phyloP scores from a whole-genome alignment of 2,797 vertebrate species.

The Chanos chanos region DNA sequence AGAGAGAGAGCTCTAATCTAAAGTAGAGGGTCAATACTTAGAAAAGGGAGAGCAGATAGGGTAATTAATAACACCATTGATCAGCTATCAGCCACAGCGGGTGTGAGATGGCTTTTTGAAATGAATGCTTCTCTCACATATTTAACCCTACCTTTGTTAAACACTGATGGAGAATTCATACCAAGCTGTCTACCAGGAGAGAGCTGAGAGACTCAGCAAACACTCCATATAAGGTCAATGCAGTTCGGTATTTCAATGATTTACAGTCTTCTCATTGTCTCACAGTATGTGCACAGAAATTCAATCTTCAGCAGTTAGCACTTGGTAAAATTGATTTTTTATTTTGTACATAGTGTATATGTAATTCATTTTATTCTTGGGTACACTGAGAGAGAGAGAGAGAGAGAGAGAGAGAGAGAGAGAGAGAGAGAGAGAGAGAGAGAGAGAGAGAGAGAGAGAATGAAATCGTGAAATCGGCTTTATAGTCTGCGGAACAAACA shows the following conservation, averaged over 20 bases:
- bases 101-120: conserved; percentile 52
- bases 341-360: conserved; percentile 43
- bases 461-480: conserved; percentile 57
- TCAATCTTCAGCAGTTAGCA: conserved; percentile 60
- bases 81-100: conserved; percentile 54
- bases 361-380: conserved; percentile 9
- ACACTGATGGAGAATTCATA: conserved; percentile 57
- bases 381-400: too few species aligned
- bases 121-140: conserved; percentile 54
- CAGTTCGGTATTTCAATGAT: conserved; percentile 50
- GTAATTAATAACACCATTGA: conserved; percentile 68
- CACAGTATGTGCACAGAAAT: conserved; percentile 44
- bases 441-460: conserved; percentile 42
- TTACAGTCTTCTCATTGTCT: conserved; percentile 64
- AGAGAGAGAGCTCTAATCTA: neutral
- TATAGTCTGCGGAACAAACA: conserved; percentile 57
- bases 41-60: conserved; percentile 2
- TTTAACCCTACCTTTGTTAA: conserved; percentile 58
- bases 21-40: conserved; percentile 25
- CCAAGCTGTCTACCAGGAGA: conserved; percentile 31
- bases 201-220: conserved; percentile 16
- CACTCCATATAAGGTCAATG: conserved; percentile 34
- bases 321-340: conserved; percentile 69
- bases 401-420: too few species aligned
- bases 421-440: too few species aligned